These are phyloP conservation scores for Hirundichthys speculiger DNA, from an alignment of 2,113 vertebrate species.

Conservation along the genomic window DNA sequence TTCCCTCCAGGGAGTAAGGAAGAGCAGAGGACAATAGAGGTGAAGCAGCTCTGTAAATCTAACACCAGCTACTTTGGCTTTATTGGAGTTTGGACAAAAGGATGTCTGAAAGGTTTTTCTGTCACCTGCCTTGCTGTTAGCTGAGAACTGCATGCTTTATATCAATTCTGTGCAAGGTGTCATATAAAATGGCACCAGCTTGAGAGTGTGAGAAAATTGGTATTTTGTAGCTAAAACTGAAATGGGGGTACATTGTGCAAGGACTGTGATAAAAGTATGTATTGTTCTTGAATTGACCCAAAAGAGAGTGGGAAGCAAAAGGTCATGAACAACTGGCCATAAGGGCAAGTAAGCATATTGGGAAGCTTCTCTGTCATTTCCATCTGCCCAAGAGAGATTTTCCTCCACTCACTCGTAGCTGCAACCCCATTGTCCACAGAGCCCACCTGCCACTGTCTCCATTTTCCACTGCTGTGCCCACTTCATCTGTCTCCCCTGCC, in stretches of 20 bases:
- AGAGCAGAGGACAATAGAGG: conserved; percentile 37
- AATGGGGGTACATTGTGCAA: conserved; percentile 16
- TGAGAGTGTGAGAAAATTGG: conserved; percentile 4
- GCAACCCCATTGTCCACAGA: too few species aligned
- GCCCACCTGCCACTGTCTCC: too few species aligned
- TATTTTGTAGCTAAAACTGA: conserved; percentile 6
- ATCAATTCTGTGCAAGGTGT: not conserved
- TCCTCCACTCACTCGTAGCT: too few species aligned
- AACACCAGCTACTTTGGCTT: conserved; percentile 51
- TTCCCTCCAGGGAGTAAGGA: conserved; percentile 28
- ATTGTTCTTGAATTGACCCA: too few species aligned
- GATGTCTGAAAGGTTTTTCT: conserved; percentile 35
- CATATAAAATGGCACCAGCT: conserved; percentile 26
- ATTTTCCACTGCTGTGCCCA: too few species aligned
- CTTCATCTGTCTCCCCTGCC: too few species aligned
- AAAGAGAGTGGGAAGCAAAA: too few species aligned
- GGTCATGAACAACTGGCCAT: too few species aligned
- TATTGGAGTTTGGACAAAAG: conserved; percentile 52
- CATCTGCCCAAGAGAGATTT: too few species aligned
- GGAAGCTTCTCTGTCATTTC: too few species aligned
- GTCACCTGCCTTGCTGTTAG: conserved; percentile 5
- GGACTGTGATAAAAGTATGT: conserved; percentile 11
- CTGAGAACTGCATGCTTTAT: conserved; percentile 14
- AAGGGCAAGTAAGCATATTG: too few species aligned
- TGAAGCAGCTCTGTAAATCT: conserved; percentile 50